phyloP scores from a whole-genome alignment of 2,888 invertebrate genomes.

The Rotaria sp. region DNA sequence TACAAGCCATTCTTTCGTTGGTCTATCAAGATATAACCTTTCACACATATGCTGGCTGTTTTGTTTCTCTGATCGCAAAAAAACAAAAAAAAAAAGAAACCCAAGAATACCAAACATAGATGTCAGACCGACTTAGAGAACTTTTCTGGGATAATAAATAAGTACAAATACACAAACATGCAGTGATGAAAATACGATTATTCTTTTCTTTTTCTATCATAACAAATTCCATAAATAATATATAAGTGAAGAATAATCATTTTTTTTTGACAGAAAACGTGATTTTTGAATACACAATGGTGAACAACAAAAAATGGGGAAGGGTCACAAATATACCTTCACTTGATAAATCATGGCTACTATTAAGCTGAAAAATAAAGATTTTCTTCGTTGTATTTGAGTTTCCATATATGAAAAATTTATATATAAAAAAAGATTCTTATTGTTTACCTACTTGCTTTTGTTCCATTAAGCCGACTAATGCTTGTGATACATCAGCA shows the following conservation, averaged over 20 bases:
- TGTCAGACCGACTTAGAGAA: neutral
- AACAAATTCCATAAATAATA: neutral
- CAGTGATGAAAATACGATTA: neutral
- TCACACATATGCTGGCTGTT: neutral
- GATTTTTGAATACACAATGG: neutral
- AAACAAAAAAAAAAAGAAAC: neutral
- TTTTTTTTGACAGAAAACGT: neutral
- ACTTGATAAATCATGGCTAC: neutral
- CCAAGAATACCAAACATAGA: neutral
- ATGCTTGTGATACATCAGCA: conserved; percentile 20
- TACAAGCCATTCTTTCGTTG: neutral
- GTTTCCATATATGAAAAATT: no score
- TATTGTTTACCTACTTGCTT: conserved; percentile 26
- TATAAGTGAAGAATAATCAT: neutral
- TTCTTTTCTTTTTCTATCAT: neutral
- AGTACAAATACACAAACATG: neutral
- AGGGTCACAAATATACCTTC: neutral
- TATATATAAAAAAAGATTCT: neutral
- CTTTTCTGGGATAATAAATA: neutral
- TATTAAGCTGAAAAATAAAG: neutral
- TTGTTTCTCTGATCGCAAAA: neutral
- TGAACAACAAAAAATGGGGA: neutral
- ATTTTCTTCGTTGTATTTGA: no score
- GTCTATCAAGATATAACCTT: neutral
- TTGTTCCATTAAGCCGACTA: neutral